A percentile compares a stretch with the other conserved stretches of the same genome.
Evolutionary conservation across 2,797 vertebrate genomes (phyloP).

Genomic region (Coranthus polyacanthus): DNA sequence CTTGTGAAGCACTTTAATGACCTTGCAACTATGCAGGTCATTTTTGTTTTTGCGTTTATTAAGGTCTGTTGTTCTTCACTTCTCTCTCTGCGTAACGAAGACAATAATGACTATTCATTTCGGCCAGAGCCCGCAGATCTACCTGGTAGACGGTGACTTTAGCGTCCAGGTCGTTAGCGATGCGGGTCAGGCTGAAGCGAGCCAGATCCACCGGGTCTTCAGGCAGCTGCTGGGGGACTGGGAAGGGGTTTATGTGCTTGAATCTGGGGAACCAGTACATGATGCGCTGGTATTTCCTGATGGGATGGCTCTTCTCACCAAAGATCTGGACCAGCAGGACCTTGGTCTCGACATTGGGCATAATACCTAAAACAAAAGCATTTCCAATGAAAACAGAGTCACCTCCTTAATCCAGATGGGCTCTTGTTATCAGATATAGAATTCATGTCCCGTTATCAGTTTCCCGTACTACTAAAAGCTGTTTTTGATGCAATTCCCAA

Average conservation of each 20-base stretch:
- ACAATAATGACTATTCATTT: not conserved
- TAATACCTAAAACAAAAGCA: slow-evolving; percentile 81
- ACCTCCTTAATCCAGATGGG: no score
- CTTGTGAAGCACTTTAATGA: no score
- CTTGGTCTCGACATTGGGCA: slow-evolving; percentile 89
- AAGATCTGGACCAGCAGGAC: slow-evolving; percentile 90
- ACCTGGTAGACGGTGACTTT: slow-evolving; percentile 89
- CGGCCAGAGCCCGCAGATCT: not conserved
- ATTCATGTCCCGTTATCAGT: no score
- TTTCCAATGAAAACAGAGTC: not conserved
- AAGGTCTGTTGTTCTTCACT: no score
- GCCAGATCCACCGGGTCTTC: slow-evolving; percentile 87
- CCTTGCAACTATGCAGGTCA: no score
- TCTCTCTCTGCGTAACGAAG: no score
- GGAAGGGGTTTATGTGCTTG: slow-evolving; percentile 88
- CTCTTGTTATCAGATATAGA: no score
- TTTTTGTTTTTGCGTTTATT: no score
- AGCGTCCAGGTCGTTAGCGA: slow-evolving; percentile 85
- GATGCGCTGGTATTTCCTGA: slow-evolving; percentile 89
- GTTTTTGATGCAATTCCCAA: no score
- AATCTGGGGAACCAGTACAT: slow-evolving; percentile 93
- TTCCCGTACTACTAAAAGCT: no score
- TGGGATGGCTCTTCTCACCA: slow-evolving; percentile 87
- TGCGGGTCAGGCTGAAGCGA: slow-evolving; percentile 84
- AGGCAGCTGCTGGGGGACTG: slow-evolving; percentile 83